Conservation (phyloP, 2,797 vertebrate species). For the Erethizon dorsatum region DNA sequence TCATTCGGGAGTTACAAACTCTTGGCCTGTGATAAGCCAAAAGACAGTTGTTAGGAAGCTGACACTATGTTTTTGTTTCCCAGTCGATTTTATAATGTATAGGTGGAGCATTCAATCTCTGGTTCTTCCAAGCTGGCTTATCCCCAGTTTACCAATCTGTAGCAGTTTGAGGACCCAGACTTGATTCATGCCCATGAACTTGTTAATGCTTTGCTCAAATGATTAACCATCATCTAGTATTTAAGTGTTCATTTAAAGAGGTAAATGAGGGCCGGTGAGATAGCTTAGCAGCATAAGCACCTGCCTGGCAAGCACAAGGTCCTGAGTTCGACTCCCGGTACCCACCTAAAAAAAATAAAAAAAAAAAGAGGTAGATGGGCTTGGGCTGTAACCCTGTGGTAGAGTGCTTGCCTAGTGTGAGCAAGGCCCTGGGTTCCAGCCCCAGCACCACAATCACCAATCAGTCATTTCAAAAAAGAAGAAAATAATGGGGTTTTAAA, state of each 20-base stretch:
- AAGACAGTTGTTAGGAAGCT: not conserved
- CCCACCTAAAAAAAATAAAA: no score
- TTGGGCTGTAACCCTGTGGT: not conserved
- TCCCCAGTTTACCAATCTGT: not conserved
- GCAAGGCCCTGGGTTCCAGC: not conserved
- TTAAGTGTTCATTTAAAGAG: not conserved
- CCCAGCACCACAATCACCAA: not conserved
- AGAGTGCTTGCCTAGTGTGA: not conserved
- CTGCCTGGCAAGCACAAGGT: no score
- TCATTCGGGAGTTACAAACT: not conserved
- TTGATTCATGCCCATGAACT: not conserved
- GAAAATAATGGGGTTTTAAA: conserved; percentile 9
- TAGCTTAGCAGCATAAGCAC: no score
- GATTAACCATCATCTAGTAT: not conserved
- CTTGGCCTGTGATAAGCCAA: not conserved
- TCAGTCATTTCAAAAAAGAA: conserved; percentile 10
- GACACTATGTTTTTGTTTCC: not conserved
- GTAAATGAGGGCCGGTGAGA: no score
- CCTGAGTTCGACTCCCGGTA: no score
- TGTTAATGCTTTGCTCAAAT: not conserved
- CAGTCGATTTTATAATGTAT: not conserved
- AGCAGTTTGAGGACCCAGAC: not conserved
- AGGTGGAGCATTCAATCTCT: not conserved
- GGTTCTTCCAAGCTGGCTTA: not conserved
- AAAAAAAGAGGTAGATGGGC: no score